Evolutionary conservation across 2,888 invertebrate genomes (phyloP), one percentile per base, ranked within the genome.

Genomic region (Acanthosoma haemorrhoidale): DNA sequence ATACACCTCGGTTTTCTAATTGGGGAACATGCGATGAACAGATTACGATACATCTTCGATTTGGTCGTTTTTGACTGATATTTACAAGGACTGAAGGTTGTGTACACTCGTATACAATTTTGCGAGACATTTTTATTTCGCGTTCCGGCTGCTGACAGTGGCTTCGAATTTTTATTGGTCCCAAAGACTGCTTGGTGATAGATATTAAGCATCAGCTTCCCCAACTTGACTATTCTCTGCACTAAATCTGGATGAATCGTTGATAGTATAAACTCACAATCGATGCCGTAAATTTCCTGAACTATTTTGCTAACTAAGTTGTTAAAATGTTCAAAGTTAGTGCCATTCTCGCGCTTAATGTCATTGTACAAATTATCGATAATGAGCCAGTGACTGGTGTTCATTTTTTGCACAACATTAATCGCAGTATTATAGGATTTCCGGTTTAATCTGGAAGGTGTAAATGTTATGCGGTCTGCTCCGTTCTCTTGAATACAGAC

Each of bases 361-460:
- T 29, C 18, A 13, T 57, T 41, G 15, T 67, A 67, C 4, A 67
- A 16, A 3, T 31, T 57, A 16, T 67, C 67, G 6, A 67, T 67
- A 15, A 31, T 51, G 15, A 41, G 34, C 67, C 51, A 67, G 13
- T 67, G 67, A 32, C 15, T 43, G 9, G n/a, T 32, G 1, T 43
- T 34, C 57, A 67, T 67, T 34, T 67, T 67, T 25, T 67, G 41
- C 31, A 67, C 34, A 15, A 67, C 43, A 9, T 16, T 21, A 11
- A 51, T 31, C 1, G 61, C 61, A 21, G 21, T 36, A 9, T 61
- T 34, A 18, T 21, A 36, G 2, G 41, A 31, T 11, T 16, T 41
- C 16, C 18, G 0, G 2, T n/a, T 51, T 25, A 51, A n/a, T 25
- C n/a, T 51, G 13, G 21, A 2, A 0, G 51, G 51, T 2, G 2